Conservation (phyloP, 2,888 invertebrate species). For the Orthonychiurus folsomi region DNA sequence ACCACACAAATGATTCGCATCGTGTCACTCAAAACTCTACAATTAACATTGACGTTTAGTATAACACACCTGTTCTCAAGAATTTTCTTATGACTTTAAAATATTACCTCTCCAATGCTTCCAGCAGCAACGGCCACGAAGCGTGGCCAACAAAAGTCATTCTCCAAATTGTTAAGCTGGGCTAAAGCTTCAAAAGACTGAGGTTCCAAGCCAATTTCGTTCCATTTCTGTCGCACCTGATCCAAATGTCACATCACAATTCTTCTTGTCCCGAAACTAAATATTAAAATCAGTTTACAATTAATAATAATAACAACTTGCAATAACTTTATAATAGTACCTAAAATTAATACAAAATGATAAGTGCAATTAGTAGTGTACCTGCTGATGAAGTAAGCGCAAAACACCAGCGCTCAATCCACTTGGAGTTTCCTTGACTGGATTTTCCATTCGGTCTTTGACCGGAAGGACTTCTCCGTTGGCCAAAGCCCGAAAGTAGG, state of each 20-base stretch:
- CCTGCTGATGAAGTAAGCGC: slow-evolving; percentile 58
- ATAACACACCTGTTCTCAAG: not conserved
- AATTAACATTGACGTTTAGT: not conserved
- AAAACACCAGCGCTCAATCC: slow-evolving; percentile 24
- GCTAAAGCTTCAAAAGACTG: slow-evolving; percentile 13
- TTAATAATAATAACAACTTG: not conserved
- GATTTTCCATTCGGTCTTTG: slow-evolving; percentile 29
- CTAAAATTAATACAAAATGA: not conserved
- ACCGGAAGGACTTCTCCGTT: slow-evolving; percentile 21
- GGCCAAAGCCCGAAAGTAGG: slow-evolving; percentile 47
- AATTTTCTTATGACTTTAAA: too few relatives aligned
- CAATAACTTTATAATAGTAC: not conserved
- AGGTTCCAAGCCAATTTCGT: slow-evolving; percentile 24
- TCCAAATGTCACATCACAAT: slow-evolving; percentile 20
- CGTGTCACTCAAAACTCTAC: slow-evolving; percentile 34
- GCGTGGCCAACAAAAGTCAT: slow-evolving; percentile 23
- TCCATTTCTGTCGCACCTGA: slow-evolving; percentile 27
- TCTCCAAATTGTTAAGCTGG: slow-evolving; percentile 18
- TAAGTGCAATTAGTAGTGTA: slow-evolving; percentile 42
- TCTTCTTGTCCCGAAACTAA: not conserved
- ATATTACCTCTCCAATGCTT: slow-evolving; percentile 9
- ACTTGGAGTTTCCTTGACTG: slow-evolving; percentile 16
- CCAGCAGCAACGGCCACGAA: slow-evolving; percentile 30
- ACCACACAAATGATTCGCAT: slow-evolving; percentile 36
- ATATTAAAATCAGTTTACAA: not conserved